Conservation (phyloP, 1,140 invertebrate species). For the Drosophila kanapiae region DNA sequence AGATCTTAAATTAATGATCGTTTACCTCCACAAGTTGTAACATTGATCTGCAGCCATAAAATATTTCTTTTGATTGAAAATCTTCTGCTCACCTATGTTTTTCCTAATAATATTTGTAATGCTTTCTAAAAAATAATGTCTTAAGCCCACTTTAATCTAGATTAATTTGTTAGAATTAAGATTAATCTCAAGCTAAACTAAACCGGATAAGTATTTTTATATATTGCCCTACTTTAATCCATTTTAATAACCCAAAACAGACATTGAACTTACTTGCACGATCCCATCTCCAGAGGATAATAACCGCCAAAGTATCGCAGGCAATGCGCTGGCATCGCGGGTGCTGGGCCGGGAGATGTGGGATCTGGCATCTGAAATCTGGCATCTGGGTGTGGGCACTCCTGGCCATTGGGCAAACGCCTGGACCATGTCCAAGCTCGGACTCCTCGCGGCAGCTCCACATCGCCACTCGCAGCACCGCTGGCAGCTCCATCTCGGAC, state of each 20-base stretch:
- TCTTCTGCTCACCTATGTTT: too few species aligned
- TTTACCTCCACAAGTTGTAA: too few species aligned
- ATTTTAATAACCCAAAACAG: background rate
- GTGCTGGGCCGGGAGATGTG: slow-evolving; percentile 59
- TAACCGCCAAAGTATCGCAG: background rate
- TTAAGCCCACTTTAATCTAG: background rate
- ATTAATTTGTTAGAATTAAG: background rate
- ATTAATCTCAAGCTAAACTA: background rate
- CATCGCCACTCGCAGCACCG: slow-evolving; percentile 18
- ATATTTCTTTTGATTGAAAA: too few species aligned
- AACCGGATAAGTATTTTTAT: background rate
- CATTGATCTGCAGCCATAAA: too few species aligned
- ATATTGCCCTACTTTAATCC: background rate
- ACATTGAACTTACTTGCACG: slow-evolving; percentile 7
- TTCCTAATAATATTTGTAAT: background rate
- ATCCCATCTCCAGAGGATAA: slow-evolving; percentile 18
- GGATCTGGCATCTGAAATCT: slow-evolving; percentile 45
- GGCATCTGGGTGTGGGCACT: slow-evolving; percentile 45
- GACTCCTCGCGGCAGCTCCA: slow-evolving; percentile 5
- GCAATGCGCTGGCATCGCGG: slow-evolving; percentile 46
- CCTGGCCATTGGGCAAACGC: background rate
- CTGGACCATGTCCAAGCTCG: background rate
- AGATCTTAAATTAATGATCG: background rate
- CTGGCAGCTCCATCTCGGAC: slow-evolving; percentile 57
- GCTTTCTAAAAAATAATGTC: too few species aligned